Base-by-base conservation (phyloP, 92 coral and sea anemone species). In the Parazoanthus swiftii region DNA sequence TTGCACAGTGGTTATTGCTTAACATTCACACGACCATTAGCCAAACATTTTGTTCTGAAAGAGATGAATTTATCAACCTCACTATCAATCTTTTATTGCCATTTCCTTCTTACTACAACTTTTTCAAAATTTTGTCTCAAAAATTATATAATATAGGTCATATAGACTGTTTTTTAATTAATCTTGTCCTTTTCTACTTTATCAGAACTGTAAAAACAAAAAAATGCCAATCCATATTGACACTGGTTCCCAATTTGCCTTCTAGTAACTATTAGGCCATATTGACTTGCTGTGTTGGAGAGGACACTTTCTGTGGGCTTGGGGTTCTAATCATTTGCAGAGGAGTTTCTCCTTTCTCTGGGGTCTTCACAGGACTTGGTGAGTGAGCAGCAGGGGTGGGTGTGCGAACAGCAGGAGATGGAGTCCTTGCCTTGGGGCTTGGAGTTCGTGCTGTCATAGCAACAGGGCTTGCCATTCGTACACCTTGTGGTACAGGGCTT, bases 341-440 rank as follows among this genome's bases (percentile, higher is more conserved):
- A 51, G 82, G 82, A 25, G 39, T 14, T n/a, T 67, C 13, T 54
- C 8, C 65, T 21, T 79, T 79, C 82, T 79, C 82, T 3, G 81
- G 63, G 54, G 81, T 44, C 81, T 77, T 77, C 4, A 21, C 56
- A 50, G 92, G 92, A 68, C 86, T 80, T 51, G 91, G 91, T 20
- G 91, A 78, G 51, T 89, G 71, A 51, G 86, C 88, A 36, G 77
- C 77, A 73, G 91, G 91, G 48, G 89, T 76, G 35, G 88, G 91
- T 29, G 88, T 85, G 25, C 85, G 58, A n/a, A 80, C 91, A 56
- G 51, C 56, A 44, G 95, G 92, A 58, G 90, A 59, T 84, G 89
- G 92, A n/a, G 91, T 91, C 75, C 88, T 88, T 23, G 85, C 91
- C 71, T 88, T 91, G 70, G 93, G 93, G 51, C 91, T 91, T 56